phyloP scores from a whole-genome alignment of 2,113 vertebrate genomes.

The Apteryx mantelli region DNA sequence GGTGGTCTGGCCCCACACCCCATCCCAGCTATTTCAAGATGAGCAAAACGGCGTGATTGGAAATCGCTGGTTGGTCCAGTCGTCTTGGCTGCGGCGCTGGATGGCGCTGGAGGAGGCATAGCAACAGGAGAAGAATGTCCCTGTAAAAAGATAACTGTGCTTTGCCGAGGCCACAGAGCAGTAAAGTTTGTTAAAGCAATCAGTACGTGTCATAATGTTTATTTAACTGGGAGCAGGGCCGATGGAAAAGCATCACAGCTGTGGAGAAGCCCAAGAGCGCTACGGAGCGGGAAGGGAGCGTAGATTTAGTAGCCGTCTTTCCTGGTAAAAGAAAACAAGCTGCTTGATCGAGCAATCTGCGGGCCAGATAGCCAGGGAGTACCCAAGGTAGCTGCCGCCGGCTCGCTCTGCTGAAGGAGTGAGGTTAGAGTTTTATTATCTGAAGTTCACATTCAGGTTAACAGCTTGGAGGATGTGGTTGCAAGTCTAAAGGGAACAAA shows the following conservation, averaged over 20 bases:
- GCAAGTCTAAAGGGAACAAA: conserved; percentile 65
- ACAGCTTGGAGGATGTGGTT: conserved; percentile 72
- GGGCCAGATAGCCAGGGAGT: conserved; percentile 29
- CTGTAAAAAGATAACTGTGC: conserved; percentile 62
- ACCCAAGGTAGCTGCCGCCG: conserved; percentile 54
- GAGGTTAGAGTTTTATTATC: conserved; percentile 47
- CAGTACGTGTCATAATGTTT: conserved; percentile 73
- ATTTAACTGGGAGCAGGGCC: conserved; percentile 69
- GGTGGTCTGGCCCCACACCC: background rate
- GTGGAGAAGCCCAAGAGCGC: conserved; percentile 60
- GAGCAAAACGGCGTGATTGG: background rate
- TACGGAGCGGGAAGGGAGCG: conserved; percentile 30
- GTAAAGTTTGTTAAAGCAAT: conserved; percentile 68
- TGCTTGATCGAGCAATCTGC: conserved; percentile 10
- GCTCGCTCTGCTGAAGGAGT: conserved; percentile 31
- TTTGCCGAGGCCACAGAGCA: conserved; percentile 38
- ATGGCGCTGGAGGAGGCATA: conserved; percentile 53
- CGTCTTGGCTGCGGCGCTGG: background rate
- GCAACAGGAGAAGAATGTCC: conserved; percentile 65
- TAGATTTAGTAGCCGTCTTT: conserved; percentile 72
- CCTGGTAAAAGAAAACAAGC: conserved; percentile 60
- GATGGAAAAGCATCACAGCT: conserved; percentile 66
- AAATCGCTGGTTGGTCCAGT: background rate
- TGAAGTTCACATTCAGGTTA: conserved; percentile 77
- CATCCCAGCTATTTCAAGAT: conserved; percentile 16